Evolutionary conservation across 2,888 invertebrate genomes (phyloP).

Genomic region (Halocaridina rubra): DNA sequence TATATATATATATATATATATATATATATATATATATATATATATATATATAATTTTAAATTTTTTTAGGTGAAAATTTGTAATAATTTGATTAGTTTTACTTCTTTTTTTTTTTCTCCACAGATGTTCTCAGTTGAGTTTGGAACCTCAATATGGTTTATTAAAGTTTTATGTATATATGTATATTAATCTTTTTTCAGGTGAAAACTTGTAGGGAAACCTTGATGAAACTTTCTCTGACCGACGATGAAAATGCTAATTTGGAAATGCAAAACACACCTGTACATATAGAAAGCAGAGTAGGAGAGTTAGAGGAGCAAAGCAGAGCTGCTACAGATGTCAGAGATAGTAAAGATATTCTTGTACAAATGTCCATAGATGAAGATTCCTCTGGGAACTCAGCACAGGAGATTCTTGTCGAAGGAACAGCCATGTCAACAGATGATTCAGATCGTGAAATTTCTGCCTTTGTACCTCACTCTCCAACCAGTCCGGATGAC

Average conservation of each 20-base stretch:
- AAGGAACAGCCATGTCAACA: constrained; percentile 34
- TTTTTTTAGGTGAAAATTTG: not conserved
- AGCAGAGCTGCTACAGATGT: not conserved
- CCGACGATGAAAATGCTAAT: constrained; percentile 57
- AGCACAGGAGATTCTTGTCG: not conserved
- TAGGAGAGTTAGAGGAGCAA: not conserved
- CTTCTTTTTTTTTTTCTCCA: no score
- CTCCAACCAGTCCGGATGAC: constrained; percentile 18
- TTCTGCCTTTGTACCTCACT: constrained; percentile 33
- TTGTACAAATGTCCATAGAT: not conserved
- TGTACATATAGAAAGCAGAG: not conserved
- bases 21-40: not conserved
- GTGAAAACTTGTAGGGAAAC: constrained; percentile 56
- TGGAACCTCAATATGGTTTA: no score
- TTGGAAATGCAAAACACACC: no score
- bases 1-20: no score
- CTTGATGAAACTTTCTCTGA: constrained; percentile 56
- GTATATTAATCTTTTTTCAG: constrained; percentile 9
- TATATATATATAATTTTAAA: not conserved
- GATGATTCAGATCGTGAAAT: constrained; percentile 38
- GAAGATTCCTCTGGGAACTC: constrained; percentile 36
- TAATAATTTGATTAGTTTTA: not conserved
- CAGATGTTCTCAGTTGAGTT: no score
- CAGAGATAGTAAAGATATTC: not conserved
- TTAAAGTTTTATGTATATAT: no score